Percentiles rank a stretch among this genome's conserved stretches.
These are phyloP conservation scores for Trematocara unimaculatum DNA, from an alignment of 2,113 vertebrate species.

Conservation along the genomic window DNA sequence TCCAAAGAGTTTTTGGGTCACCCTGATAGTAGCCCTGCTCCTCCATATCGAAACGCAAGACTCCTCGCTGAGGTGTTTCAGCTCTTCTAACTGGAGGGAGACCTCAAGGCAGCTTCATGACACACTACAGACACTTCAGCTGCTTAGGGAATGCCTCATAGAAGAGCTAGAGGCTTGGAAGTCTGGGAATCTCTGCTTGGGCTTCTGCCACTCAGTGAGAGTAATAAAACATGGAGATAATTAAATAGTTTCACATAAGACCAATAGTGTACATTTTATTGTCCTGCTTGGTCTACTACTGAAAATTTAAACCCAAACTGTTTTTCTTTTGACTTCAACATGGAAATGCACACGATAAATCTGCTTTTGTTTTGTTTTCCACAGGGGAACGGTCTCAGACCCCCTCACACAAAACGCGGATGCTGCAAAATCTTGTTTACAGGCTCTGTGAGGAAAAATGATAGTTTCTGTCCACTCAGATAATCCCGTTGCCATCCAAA, in stretches of 20 bases:
- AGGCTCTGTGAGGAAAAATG: neutral
- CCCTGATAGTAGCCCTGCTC: accelerated
- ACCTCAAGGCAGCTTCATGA: neutral
- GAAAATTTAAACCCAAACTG: neutral
- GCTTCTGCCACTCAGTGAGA: neutral
- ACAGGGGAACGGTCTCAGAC: neutral
- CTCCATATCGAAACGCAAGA: neutral
- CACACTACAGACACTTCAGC: neutral
- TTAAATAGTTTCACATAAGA: neutral
- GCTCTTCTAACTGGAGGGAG: neutral
- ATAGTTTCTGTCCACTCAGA: neutral
- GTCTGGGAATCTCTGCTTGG: neutral
- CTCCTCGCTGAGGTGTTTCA: neutral
- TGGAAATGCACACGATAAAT: neutral
- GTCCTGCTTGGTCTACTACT: neutral
- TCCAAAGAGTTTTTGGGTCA: neutral
- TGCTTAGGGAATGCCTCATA: neutral
- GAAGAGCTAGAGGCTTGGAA: neutral
- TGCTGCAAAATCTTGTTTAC: neutral
- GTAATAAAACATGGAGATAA: neutral
- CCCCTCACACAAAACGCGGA: neutral
- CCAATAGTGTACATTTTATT: neutral
- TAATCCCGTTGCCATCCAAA: neutral
- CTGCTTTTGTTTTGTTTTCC: neutral
- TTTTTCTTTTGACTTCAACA: neutral